Conservation (phyloP, 2,888 invertebrate species). For the Sipha maydis region DNA sequence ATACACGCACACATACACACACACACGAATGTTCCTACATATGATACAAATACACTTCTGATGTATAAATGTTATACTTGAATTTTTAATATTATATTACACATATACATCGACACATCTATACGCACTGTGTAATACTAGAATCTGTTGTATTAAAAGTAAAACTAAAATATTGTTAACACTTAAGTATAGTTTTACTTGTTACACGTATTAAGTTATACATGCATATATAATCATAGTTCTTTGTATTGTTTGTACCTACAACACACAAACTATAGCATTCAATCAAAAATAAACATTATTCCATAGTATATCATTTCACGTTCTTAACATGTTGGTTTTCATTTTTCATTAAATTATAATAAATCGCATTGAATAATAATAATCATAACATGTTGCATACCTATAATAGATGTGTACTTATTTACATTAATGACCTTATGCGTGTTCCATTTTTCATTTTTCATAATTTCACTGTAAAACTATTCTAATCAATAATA, state of each 20-base stretch:
- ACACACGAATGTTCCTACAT: too few species aligned
- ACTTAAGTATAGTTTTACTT: background rate
- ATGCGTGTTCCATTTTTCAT: conserved; percentile 5
- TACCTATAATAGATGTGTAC: background rate
- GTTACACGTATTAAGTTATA: background rate
- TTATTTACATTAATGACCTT: conserved; percentile 33
- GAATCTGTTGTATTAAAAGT: background rate
- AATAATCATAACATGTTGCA: background rate
- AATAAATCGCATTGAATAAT: background rate
- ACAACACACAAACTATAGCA: background rate
- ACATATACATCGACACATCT: background rate
- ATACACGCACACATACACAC: background rate
- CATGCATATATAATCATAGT: background rate
- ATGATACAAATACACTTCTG: background rate
- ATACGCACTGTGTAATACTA: background rate
- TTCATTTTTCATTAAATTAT: background rate
- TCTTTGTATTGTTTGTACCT: background rate
- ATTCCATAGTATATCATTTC: too few species aligned
- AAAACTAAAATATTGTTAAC: background rate
- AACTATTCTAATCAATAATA: conserved; percentile 21
- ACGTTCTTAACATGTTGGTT: background rate
- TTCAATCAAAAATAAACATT: background rate
- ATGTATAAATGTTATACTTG: background rate
- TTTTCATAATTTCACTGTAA: conserved; percentile 17
- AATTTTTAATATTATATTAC: background rate